These are phyloP conservation scores for Nephrotoma guestfalica DNA, from an alignment of 2,888 invertebrate genomes.

Conservation along the genomic window DNA sequence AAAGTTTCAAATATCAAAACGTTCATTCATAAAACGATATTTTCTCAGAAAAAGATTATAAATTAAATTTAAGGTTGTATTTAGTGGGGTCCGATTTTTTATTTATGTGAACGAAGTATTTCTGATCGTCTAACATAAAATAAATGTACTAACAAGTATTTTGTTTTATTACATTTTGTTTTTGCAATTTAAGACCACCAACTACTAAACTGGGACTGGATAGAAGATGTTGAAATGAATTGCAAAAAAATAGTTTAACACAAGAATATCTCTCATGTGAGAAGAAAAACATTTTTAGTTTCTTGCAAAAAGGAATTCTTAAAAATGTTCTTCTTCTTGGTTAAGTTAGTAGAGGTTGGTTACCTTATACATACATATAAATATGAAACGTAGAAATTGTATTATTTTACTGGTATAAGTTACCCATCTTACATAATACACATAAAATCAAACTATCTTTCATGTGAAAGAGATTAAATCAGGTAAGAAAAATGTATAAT, in stretches of 20 bases:
- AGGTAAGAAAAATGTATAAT: no score
- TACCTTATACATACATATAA: background rate
- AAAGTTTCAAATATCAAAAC: background rate
- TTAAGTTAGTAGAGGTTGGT: background rate
- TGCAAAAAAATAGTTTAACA: background rate
- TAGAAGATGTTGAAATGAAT: background rate
- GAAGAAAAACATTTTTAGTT: background rate
- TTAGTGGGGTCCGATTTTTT: background rate
- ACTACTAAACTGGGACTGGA: background rate
- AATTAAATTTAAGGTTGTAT: background rate
- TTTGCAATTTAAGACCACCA: background rate
- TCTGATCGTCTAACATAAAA: background rate
- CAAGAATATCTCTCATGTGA: background rate
- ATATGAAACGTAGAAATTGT: no score
- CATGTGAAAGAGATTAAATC: no score
- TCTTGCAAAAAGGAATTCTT: background rate
- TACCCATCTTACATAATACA: no score
- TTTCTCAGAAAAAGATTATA: background rate
- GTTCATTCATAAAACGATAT: background rate
- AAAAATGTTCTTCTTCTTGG: background rate
- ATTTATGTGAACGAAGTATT: background rate
- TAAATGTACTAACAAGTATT: background rate
- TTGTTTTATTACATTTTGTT: background rate
- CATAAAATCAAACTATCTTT: no score
- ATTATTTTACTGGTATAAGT: no score